Conservation (phyloP, 2,113 vertebrate genomes). For the Dolichotis patagonum region DNA sequence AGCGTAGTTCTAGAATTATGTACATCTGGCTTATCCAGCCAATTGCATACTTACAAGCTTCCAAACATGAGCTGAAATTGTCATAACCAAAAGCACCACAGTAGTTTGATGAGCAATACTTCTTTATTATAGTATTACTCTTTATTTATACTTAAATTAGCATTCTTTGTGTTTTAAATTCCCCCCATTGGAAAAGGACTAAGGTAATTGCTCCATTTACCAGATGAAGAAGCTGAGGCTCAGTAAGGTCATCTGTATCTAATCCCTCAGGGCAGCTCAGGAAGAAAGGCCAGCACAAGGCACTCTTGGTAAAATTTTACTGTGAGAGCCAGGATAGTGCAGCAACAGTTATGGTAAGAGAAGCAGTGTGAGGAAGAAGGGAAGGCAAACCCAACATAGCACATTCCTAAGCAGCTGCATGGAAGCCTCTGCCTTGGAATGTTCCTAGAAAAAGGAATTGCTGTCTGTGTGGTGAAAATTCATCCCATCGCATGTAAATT, state of each 20-base stretch:
- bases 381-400: fast-evolving
- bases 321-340: not conserved
- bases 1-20: not conserved
- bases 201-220: not conserved
- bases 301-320: not conserved
- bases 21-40: not conserved
- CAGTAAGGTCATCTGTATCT: not conserved
- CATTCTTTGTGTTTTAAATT: not conserved
- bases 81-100: too few species aligned
- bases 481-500: not conserved
- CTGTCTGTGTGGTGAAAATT: not conserved
- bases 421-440: not conserved
- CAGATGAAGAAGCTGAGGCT: not conserved
- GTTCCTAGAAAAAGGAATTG: not conserved
- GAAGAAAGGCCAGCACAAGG: not conserved
- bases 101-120: not conserved
- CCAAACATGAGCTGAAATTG: not conserved
- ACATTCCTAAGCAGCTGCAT: too few species aligned
- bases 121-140: not conserved
- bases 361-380: not conserved
- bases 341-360: not conserved
- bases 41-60: not conserved
- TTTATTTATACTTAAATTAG: not conserved
- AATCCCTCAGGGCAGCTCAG: not conserved
- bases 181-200: not conserved